Evolutionary conservation across 2,797 vertebrate species (phyloP), one percentile per base, ranked within the genome.

Genomic region (Hypotaenidia philippensis): DNA sequence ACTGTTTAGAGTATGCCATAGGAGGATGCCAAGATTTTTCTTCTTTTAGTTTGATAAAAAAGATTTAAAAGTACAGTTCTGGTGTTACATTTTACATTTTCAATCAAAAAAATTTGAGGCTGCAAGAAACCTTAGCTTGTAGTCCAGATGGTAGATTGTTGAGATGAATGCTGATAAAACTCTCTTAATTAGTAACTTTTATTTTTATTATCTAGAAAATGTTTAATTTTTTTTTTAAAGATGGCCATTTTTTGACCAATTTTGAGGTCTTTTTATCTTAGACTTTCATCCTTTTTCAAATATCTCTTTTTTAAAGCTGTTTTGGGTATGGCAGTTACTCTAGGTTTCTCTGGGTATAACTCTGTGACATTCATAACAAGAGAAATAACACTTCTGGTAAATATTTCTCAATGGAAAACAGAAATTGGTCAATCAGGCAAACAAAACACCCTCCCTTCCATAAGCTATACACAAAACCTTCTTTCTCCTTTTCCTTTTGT

Each of bases 381-480:
- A 89, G 15, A 21, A 53, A 11, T 34, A 65, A 23, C 6, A 50
- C n/a, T 60, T 78, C 53, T 52, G 36, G 32, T 21, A 79, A 60
- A 34, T 56, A 47, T 53, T 71, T 69, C n/a, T 64, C 10, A 27
- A 32, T 22, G 27, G 26, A 52, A 66, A 79, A 31, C 10, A 69
- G 17, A 56, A 61, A 66, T 10, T 11, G 4, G 16, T 52, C 41
- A 55, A 12, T 45, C 34, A 57, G 26, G 45, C 31, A 83, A 87
- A 53, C 8, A 55, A 74, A 74, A 34, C 0, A 2, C 0, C 5
- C 5, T 38, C 9, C 4, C 10, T 47, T 20, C 20, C 23, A n/a
- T 57, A 81, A 52, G 3, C 9, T 56, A 45, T 45, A 38, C 2
- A 57, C 5, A 52, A 64, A 61, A 56, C 0, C 3, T 25, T 64